Evolutionary conservation across 2,888 invertebrate genomes (phyloP).

Genomic region (Microctonus aethiopoides): DNA sequence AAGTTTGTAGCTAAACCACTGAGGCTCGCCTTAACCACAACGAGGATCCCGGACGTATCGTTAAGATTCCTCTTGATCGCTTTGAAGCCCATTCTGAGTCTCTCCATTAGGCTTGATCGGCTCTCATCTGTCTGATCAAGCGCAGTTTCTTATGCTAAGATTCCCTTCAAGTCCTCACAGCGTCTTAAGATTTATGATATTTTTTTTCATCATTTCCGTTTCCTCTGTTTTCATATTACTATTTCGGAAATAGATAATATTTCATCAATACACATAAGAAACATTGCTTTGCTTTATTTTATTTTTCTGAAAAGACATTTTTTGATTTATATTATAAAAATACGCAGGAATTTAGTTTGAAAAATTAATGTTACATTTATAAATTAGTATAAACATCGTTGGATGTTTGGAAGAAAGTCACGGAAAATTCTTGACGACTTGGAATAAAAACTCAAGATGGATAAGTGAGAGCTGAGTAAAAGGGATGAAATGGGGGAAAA

Average conservation of each 20-base stretch:
- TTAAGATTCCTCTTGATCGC: slow-evolving; percentile 42
- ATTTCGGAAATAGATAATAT: slow-evolving; percentile 12
- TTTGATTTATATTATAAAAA: too few species aligned
- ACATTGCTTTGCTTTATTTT: not conserved
- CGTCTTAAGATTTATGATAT: slow-evolving; percentile 21
- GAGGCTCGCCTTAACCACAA: slow-evolving; percentile 36
- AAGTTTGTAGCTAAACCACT: slow-evolving; percentile 58
- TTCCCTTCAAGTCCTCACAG: not conserved
- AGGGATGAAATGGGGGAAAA: not conserved
- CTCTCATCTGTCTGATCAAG: slow-evolving; percentile 19
- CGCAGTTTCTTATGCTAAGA: slow-evolving; percentile 9
- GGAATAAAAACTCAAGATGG: not conserved
- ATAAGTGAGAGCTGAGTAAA: not conserved
- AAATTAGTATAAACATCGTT: not conserved
- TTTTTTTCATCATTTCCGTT: slow-evolving; percentile 35
- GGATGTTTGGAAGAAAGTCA: not conserved
- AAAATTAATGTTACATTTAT: too few species aligned
- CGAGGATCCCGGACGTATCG: slow-evolving; percentile 55
- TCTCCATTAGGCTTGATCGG: slow-evolving; percentile 59
- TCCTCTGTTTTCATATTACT: slow-evolving; percentile 23
- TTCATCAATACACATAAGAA: slow-evolving; percentile 10
- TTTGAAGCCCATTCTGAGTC: slow-evolving; percentile 52
- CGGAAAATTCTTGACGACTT: not conserved
- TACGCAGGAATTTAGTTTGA: too few species aligned
- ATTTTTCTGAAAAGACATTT: not conserved